phyloP scores from a whole-genome alignment of 1,140 invertebrate genomes.

The Drosophila mauritiana region DNA sequence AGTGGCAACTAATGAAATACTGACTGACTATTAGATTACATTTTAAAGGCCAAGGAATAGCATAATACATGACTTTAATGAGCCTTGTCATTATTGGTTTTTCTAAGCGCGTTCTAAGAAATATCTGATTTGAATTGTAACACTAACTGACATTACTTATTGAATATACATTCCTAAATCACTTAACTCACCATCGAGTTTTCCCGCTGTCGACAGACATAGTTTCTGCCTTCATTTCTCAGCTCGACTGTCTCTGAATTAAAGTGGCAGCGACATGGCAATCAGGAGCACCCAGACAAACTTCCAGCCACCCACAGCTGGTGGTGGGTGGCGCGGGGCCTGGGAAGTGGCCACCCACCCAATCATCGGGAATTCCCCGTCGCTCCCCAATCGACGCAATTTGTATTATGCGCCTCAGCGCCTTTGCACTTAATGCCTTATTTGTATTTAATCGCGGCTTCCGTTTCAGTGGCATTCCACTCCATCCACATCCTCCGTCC shows the following conservation, averaged over 20 bases:
- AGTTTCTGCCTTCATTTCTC: constrained; percentile 15
- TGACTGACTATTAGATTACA: too few relatives aligned
- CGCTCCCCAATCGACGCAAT: constrained; percentile 72
- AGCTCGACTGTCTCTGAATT: constrained; percentile 4
- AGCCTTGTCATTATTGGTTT: too few relatives aligned
- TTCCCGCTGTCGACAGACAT: constrained; percentile 2
- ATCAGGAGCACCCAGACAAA: constrained; percentile 31
- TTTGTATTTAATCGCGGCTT: constrained; percentile 83
- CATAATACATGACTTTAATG: too few relatives aligned
- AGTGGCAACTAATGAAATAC: too few relatives aligned
- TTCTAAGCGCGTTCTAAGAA: too few relatives aligned
- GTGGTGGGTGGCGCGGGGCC: too few relatives aligned
- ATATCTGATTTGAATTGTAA: too few relatives aligned
- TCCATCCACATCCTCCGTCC: neutral
- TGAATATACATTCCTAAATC: too few relatives aligned
- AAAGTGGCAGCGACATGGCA: constrained; percentile 25
- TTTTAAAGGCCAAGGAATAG: neutral
- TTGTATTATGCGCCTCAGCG: constrained; percentile 82
- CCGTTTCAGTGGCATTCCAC: constrained; percentile 69
- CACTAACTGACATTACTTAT: too few relatives aligned
- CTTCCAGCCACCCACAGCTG: constrained; percentile 3
- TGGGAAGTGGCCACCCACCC: constrained; percentile 8
- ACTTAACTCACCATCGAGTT: neutral
- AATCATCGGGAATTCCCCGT: constrained; percentile 32
- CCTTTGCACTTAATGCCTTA: constrained; percentile 81